Evolutionary conservation across 2,888 invertebrate species (phyloP).

Genomic region (Oscheius sp.): DNA sequence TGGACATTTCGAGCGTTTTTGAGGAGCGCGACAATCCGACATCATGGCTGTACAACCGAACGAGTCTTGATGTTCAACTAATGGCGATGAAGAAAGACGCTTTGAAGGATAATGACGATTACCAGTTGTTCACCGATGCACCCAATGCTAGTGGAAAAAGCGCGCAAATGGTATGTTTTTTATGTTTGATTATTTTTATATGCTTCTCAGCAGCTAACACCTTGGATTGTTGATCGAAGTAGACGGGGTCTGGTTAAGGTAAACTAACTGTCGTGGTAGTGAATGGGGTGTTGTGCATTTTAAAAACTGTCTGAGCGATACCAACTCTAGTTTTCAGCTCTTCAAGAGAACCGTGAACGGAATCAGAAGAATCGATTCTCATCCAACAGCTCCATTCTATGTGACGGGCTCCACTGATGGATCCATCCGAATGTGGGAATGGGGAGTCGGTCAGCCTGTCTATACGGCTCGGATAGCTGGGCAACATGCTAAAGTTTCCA

Average conservation of each 20-base stretch:
- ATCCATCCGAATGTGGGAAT: constrained; percentile 96
- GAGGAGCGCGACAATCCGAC: constrained; percentile 82
- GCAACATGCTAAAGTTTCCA: constrained; percentile 81
- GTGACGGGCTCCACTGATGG: constrained; percentile 95
- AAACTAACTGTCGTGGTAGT: constrained; percentile 71
- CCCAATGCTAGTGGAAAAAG: constrained; percentile 37
- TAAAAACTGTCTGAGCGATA: background rate
- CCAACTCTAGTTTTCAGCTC: constrained; percentile 79
- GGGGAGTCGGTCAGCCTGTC: constrained; percentile 89
- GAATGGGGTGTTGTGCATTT: constrained; percentile 15
- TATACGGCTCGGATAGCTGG: constrained; percentile 91
- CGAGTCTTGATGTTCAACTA: constrained; percentile 87
- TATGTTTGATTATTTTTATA: background rate
- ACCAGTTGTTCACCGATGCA: constrained; percentile 63
- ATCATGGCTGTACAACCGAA: constrained; percentile 92
- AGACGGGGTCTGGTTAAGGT: constrained; percentile 95
- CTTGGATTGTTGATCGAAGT: constrained; percentile 95
- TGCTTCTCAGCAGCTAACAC: constrained; percentile 77
- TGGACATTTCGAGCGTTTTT: constrained; percentile 92
- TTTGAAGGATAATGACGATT: constrained; percentile 72
- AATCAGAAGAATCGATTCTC: constrained; percentile 92
- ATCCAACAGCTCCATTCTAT: constrained; percentile 93
- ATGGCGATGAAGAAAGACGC: constrained; percentile 45
- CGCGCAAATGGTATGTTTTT: constrained; percentile 56
- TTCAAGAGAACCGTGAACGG: constrained; percentile 93